phyloP scores from a whole-genome alignment of 2,113 vertebrate genomes.

The Sorex fumeus region DNA sequence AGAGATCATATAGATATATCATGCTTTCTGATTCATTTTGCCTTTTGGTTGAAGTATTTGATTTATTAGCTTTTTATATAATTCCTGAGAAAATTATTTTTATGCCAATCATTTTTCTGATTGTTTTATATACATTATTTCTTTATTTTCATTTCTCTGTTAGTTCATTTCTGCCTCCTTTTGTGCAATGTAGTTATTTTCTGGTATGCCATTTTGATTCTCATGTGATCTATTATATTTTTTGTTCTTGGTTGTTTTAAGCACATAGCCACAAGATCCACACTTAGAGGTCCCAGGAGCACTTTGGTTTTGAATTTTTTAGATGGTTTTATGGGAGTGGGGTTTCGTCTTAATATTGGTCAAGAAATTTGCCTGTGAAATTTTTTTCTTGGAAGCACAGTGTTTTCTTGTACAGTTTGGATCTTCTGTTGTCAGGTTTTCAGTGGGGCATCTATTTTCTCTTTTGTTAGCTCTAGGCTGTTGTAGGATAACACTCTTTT shows the following conservation, averaged over 20 bases:
- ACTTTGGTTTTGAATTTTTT: too few species aligned
- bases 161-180: not conserved
- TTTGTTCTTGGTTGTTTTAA: too few species aligned
- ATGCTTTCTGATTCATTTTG: conserved; percentile 5
- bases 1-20: not conserved
- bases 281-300: too few species aligned
- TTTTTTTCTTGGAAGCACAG: too few species aligned
- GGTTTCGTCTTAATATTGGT: too few species aligned
- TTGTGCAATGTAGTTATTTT: conserved; percentile 5
- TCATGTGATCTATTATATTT: not conserved
- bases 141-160: not conserved
- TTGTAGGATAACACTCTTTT: too few species aligned
- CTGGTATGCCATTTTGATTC: not conserved
- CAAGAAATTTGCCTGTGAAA: too few species aligned
- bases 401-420: too few species aligned
- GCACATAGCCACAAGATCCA: too few species aligned
- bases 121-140: not conserved
- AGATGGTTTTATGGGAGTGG: too few species aligned
- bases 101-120: not conserved
- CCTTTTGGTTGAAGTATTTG: conserved; percentile 3
- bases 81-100: not conserved
- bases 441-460: not conserved
- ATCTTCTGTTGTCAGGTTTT: too few species aligned
- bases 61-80: conserved; percentile 4
- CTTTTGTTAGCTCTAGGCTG: not conserved